phyloP scores from a whole-genome alignment of 53 echinoderm and acorn worm species.

The Holothuria leucospilota region DNA sequence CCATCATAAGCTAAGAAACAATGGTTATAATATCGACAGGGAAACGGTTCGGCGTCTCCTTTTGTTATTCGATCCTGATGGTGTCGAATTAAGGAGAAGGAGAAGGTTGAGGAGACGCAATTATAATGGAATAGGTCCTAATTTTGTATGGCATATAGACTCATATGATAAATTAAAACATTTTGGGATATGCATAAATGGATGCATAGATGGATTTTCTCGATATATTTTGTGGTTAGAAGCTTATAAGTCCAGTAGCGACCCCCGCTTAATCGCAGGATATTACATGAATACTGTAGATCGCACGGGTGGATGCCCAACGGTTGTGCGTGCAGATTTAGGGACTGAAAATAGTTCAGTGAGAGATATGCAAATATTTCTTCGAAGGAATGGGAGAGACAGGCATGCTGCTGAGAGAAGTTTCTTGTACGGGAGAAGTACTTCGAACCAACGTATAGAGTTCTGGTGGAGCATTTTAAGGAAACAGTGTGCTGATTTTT shows the following conservation, averaged over 20 bases:
- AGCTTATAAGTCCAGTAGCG: conserved; percentile 39
- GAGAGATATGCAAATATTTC: conserved; percentile 41
- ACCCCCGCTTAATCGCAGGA: conserved; percentile 53
- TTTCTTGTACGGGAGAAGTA: conserved; percentile 50
- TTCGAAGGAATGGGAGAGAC: conserved; percentile 5
- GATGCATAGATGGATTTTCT: conserved; percentile 62
- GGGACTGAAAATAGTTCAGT: conserved; percentile 62
- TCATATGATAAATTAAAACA: conserved; percentile 64
- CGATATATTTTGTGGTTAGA: conserved; percentile 59
- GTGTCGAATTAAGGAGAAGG: conserved; percentile 43
- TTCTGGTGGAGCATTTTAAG: conserved; percentile 64
- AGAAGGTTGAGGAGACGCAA: conserved; percentile 54
- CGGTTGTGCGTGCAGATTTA: conserved; percentile 8
- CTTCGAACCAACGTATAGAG: conserved; percentile 58
- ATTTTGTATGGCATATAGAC: conserved; percentile 64
- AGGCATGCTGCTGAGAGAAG: background rate
- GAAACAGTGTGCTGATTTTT: conserved; percentile 58
- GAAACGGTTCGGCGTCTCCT: too few species aligned
- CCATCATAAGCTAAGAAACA: too few species aligned
- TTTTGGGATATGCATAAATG: conserved; percentile 63
- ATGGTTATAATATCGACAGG: too few species aligned
- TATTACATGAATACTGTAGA: conserved; percentile 42
- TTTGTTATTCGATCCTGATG: conserved; percentile 26
- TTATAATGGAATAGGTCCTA: conserved; percentile 51
- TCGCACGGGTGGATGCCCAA: conserved; percentile 9